Evolutionary conservation across 2,888 invertebrate species (phyloP).

Genomic region (Buathra laborator): DNA sequence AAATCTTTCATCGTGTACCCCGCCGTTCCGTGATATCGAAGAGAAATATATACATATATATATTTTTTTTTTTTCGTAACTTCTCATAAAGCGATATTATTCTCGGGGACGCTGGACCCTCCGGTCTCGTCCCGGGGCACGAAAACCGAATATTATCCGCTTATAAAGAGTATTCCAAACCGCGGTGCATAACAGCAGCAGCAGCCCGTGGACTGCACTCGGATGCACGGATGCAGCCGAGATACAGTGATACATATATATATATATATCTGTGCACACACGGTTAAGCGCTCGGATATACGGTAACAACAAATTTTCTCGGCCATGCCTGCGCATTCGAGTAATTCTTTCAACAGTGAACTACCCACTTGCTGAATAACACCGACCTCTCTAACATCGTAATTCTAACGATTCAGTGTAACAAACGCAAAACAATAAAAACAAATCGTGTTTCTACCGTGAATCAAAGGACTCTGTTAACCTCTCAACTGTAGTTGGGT

Average conservation of each 20-base stretch:
- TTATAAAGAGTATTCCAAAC: background rate
- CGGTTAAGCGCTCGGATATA: background rate
- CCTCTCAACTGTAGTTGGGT: background rate
- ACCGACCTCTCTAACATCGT: background rate
- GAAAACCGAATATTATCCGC: background rate
- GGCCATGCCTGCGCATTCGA: conserved; percentile 48
- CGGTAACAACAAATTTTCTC: conserved; percentile 63
- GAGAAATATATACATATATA: background rate
- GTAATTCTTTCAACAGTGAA: background rate
- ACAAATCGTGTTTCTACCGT: background rate
- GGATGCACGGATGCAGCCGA: conserved; percentile 48
- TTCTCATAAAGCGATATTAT: conserved; percentile 8
- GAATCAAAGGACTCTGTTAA: background rate
- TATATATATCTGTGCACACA: background rate
- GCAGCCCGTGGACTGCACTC: conserved; percentile 12
- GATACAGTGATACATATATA: background rate
- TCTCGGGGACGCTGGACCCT: conserved; percentile 44
- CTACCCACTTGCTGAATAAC: background rate
- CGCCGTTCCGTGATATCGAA: conserved; percentile 1
- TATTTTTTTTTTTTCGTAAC: background rate
- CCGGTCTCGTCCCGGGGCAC: conserved; percentile 35
- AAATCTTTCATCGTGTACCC: background rate
- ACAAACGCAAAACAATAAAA: background rate
- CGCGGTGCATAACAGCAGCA: background rate
- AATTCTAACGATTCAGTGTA: background rate